Evolutionary conservation across 2,113 vertebrate genomes (phyloP).

Genomic region (Corydoras sp.): DNA sequence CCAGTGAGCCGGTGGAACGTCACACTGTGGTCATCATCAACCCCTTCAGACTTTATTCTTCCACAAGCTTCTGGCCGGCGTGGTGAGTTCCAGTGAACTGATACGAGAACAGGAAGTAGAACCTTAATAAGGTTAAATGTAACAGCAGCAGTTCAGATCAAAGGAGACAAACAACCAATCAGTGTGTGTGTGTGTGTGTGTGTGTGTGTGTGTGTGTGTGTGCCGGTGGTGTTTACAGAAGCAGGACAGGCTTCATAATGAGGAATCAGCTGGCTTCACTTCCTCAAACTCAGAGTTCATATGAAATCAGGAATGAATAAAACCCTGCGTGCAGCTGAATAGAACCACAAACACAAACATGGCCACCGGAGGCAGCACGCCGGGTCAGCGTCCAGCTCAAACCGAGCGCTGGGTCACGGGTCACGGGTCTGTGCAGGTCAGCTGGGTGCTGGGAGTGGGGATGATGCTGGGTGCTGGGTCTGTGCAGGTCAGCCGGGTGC

Average conservation of each 20-base stretch:
- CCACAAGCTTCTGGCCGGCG: no score
- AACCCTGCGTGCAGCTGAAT: neutral
- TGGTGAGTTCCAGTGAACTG: conserved; percentile 31
- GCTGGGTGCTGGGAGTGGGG: no score
- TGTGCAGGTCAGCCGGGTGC: no score
- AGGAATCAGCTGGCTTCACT: neutral
- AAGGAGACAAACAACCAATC: no score
- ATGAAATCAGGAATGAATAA: neutral
- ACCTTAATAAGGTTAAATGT: no score
- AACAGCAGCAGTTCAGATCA: neutral
- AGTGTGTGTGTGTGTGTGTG: neutral
- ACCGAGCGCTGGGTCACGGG: neutral
- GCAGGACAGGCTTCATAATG: neutral
- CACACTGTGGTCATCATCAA: no score
- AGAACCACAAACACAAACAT: neutral
- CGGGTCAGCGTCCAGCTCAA: neutral
- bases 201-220: conserved; percentile 1
- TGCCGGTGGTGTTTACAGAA: neutral
- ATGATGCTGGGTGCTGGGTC: no score
- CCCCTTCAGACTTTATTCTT: no score
- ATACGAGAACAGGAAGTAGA: neutral
- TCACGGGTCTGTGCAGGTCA: no score
- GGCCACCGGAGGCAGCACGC: no score
- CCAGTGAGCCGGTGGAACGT: no score
- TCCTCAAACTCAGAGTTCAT: neutral